Conservation (phyloP, 2,797 vertebrate species). For the Lepidocolaptes lacrymiger region DNA sequence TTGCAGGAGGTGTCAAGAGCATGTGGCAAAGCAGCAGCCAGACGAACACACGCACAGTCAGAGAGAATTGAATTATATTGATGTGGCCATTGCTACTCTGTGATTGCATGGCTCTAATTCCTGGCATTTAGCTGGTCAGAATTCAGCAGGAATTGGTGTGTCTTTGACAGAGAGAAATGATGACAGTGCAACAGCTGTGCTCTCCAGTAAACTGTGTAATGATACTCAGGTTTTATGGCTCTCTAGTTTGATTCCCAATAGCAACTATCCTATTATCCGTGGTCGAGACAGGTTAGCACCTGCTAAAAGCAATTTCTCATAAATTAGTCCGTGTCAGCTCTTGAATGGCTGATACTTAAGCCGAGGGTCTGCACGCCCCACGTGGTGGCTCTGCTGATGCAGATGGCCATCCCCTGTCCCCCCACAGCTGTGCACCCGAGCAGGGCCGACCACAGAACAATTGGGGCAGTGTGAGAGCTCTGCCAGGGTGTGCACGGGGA, state of each 20-base stretch:
- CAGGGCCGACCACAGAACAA: slow-evolving; percentile 32
- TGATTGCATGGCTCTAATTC: neutral
- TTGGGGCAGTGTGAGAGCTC: slow-evolving; percentile 62
- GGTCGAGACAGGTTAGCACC: slow-evolving; percentile 79
- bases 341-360: slow-evolving; percentile 30
- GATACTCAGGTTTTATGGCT: slow-evolving; percentile 42
- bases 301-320: slow-evolving; percentile 77
- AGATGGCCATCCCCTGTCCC: slow-evolving; percentile 55
- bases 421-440: slow-evolving; percentile 68
- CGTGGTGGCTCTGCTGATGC: neutral
- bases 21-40: neutral
- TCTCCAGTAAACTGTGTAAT: slow-evolving; percentile 32
- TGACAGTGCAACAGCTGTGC: slow-evolving; percentile 74
- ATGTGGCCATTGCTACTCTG: neutral
- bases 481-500: slow-evolving; percentile 30
- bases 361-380: neutral
- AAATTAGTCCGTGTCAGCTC: slow-evolving; percentile 73
- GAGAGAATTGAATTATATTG: neutral
- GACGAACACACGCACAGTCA: fast-evolving
- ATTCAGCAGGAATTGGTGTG: neutral
- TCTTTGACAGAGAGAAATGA: neutral
- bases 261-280: slow-evolving; percentile 66
- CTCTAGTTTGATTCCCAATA: slow-evolving; percentile 55
- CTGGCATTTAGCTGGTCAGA: neutral
- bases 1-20: neutral